Conservation (phyloP, 2,888 invertebrate genomes). For the Xestobium rufovillosum region DNA sequence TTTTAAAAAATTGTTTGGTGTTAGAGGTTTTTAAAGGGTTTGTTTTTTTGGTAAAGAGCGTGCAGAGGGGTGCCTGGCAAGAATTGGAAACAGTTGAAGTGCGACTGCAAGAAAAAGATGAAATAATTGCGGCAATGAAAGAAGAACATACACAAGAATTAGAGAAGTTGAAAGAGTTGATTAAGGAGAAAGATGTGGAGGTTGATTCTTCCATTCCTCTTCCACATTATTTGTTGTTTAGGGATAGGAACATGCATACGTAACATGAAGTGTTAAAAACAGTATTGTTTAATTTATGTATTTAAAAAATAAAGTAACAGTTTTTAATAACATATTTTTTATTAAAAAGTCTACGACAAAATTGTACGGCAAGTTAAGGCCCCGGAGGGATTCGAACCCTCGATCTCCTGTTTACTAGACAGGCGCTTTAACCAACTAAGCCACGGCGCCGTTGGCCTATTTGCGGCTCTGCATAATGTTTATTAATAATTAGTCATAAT, state of each 20-base stretch:
- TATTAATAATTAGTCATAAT: too few species aligned
- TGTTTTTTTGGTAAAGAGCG: slow-evolving; percentile 36
- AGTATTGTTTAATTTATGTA: background rate
- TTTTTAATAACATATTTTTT: slow-evolving; percentile 1
- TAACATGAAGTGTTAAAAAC: background rate
- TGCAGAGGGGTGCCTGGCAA: slow-evolving; percentile 47
- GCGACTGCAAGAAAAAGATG: slow-evolving; percentile 45
- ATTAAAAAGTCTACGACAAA: slow-evolving; percentile 2
- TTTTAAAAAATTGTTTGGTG: slow-evolving; percentile 13
- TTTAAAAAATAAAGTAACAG: too few species aligned
- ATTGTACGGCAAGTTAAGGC: slow-evolving; percentile 37
- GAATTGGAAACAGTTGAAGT: slow-evolving; percentile 47
- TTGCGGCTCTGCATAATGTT: too few species aligned
- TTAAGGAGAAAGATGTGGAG: slow-evolving; percentile 43
- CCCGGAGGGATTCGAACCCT: slow-evolving; percentile 59
- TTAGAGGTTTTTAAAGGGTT: slow-evolving; percentile 1
- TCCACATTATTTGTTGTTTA: slow-evolving; percentile 37
- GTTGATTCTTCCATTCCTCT: slow-evolving; percentile 36
- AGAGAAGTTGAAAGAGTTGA: slow-evolving; percentile 41
- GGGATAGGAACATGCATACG: slow-evolving; percentile 30
- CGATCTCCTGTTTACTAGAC: slow-evolving; percentile 66
- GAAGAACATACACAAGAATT: slow-evolving; percentile 45
- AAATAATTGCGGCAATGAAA: slow-evolving; percentile 43
- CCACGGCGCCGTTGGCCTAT: slow-evolving; percentile 65
- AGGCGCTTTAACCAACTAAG: slow-evolving; percentile 75